These are phyloP conservation scores for Uria lomvia DNA, from an alignment of 2,113 vertebrate species.

Conservation along the genomic window DNA sequence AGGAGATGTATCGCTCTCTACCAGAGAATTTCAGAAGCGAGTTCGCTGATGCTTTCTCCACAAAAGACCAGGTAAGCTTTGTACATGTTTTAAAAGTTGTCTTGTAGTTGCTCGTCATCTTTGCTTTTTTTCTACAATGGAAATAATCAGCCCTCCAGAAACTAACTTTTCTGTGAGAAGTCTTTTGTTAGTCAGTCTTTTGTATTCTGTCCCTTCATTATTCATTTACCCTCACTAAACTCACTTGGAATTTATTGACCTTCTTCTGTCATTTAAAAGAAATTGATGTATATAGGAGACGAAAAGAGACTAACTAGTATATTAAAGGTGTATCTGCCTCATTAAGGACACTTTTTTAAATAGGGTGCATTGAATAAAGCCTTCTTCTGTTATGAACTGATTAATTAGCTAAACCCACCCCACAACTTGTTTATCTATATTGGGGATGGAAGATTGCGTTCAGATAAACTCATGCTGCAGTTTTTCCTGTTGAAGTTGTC, in stretches of 20 bases:
- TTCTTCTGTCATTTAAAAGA: neutral
- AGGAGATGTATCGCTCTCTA: conserved; percentile 81
- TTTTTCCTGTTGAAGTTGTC: conserved; percentile 68
- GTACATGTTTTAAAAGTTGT: neutral
- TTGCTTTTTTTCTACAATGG: neutral
- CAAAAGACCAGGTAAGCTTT: conserved; percentile 76
- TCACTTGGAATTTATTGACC: neutral
- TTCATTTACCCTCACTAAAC: neutral
- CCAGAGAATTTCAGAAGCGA: conserved; percentile 81
- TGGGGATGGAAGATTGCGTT: neutral
- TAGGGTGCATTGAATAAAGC: neutral
- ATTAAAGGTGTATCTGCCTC: neutral
- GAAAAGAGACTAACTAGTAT: neutral
- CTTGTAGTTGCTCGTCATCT: neutral
- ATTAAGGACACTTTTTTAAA: neutral
- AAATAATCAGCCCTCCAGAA: neutral
- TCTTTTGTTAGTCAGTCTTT: neutral
- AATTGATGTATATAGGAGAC: neutral
- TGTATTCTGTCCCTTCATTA: neutral
- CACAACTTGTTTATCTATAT: neutral
- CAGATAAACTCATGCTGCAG: neutral
- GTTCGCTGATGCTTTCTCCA: conserved; percentile 54
- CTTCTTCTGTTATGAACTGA: neutral
- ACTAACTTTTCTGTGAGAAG: neutral
- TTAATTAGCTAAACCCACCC: neutral